Conservation (phyloP, 2,797 vertebrate species). For the Cephalopachus bancanus region DNA sequence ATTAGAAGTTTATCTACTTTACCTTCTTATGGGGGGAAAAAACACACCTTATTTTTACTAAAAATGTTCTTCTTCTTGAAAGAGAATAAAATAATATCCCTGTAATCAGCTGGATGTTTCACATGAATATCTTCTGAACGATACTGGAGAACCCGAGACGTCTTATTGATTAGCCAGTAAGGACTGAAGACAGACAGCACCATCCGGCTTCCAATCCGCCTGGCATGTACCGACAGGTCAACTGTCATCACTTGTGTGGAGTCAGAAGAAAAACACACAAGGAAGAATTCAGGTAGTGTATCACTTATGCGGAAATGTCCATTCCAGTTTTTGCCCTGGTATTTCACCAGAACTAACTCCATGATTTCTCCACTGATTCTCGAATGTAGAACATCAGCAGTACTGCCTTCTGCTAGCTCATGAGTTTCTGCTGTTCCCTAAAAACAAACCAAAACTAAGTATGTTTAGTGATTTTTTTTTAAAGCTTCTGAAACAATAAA, state of each 20-base stretch:
- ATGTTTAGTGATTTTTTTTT: background rate
- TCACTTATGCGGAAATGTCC: constrained; percentile 91
- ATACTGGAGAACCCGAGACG: constrained; percentile 96
- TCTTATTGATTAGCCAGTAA: constrained; percentile 99
- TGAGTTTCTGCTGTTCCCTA: constrained; percentile 92
- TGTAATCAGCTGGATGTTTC: constrained; percentile 95
- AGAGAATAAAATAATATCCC: constrained; percentile 96
- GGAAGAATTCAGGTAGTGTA: constrained; percentile 93
- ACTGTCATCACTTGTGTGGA: constrained; percentile 85
- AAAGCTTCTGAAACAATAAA: background rate
- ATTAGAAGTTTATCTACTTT: constrained; percentile 28
- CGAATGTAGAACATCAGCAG: constrained; percentile 93
- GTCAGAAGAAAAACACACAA: constrained; percentile 91
- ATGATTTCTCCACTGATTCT: constrained; percentile 91
- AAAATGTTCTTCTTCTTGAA: constrained; percentile 97
- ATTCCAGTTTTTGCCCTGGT: constrained; percentile 96
- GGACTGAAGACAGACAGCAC: constrained; percentile 95
- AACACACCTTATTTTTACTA: constrained; percentile 96
- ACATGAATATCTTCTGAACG: constrained; percentile 92
- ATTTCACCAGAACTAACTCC: constrained; percentile 93
- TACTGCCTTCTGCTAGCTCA: constrained; percentile 93
- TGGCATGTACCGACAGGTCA: constrained; percentile 92
- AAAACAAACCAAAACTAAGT: constrained; percentile 52
- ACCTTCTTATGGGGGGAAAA: background rate
- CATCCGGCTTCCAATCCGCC: constrained; percentile 84